Evolutionary conservation across 1,140 invertebrate genomes (phyloP), one percentile per base, ranked within the genome.

Genomic region (Fopius arisanus): DNA sequence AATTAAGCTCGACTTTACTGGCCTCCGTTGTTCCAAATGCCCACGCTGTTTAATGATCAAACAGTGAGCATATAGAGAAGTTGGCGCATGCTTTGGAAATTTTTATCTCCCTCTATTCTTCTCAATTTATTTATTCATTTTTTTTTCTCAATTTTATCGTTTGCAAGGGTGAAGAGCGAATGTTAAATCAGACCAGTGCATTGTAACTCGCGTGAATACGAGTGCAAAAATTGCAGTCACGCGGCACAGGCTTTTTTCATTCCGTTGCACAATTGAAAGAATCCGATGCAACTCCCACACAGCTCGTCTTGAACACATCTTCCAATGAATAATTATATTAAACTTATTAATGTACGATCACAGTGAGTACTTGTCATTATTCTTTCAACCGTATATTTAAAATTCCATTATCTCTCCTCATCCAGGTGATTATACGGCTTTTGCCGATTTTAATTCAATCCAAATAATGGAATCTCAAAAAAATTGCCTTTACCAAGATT

Each of bases 1-100:
- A 87, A 87, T 86, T 86, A 87, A 85, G 82, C 81, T 80, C 80
- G 80, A 78, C 72, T 86, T 86, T 87, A 84, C 82, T 28, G 81
- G 75, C 78, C 70, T 72, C 77, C 66, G 74, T 66, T 31, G 59
- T 31, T 63, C 2, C 63, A 66, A 29, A 29, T 37, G 28, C 31
- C 16, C 63, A 37, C 5, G 19, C 66, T 14, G 19, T 29, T 66
- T 10, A 33, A 66, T 21, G 16, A n/a, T 33, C 28, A 63, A n/a
- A 29, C 26, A 66, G 12, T 16, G 28, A 31, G 21, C 28, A 66
- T 31, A 66, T 66, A 19, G 16, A 31, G n/a, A 66, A 31, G 63
- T 43, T 63, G 40, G n/a, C 59, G 67, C 70, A 48, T 48, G 43
- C n/a, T 12, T 48, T 14, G 43, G 43, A 19, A 48, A 48, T 48